A percentile compares a stretch with the other conserved stretches of the same genome.
These are phyloP conservation scores for Nomada flava DNA, from an alignment of 2,888 invertebrate genomes.

Conservation along the genomic window DNA sequence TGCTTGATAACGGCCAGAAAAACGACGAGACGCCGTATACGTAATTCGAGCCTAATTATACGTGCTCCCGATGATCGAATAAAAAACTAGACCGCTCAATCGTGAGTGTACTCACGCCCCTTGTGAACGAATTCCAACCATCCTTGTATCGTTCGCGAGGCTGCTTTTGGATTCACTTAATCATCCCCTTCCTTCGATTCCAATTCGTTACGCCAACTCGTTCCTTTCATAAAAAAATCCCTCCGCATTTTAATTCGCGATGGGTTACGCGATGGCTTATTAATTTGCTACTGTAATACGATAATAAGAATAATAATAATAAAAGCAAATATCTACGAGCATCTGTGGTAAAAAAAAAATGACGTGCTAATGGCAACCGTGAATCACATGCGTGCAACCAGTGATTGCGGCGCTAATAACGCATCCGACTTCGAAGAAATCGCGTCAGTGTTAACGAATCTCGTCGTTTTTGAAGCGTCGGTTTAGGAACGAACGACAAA, in stretches of 20 bases:
- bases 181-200: not conserved
- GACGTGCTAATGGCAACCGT: constrained; percentile 52
- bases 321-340: too few relatives aligned
- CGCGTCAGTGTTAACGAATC: constrained; percentile 19
- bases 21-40: not conserved
- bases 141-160: not conserved
- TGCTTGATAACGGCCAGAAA: constrained; percentile 11
- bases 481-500: constrained; percentile 13
- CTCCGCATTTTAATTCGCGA: too few relatives aligned
- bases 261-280: too few relatives aligned
- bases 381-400: constrained; percentile 55
- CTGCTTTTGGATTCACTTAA: constrained; percentile 16
- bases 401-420: constrained; percentile 50
- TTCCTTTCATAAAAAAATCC: too few relatives aligned
- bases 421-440: constrained; percentile 18
- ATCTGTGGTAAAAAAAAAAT: constrained; percentile 14
- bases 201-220: too few relatives aligned
- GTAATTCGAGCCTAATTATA: constrained; percentile 38
- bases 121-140: not conserved
- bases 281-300: too few relatives aligned
- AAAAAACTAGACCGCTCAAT: constrained; percentile 35
- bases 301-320: too few relatives aligned
- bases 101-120: not conserved
- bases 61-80: not conserved
- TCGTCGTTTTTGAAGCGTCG: not conserved